Conservation (phyloP, 2,113 vertebrate genomes). For the Lonchura striata region DNA sequence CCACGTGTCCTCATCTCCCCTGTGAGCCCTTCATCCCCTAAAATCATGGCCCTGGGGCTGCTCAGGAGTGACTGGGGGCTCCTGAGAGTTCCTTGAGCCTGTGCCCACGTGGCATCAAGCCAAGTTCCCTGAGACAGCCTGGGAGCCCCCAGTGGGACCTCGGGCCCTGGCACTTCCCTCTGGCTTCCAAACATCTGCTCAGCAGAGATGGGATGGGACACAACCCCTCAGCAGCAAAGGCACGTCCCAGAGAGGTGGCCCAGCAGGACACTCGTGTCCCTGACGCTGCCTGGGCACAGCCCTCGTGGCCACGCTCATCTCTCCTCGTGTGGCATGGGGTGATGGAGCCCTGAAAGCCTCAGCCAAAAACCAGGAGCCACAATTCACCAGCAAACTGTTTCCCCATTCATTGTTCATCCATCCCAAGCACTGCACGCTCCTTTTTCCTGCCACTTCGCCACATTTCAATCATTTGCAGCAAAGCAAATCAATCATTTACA, state of each 20-base stretch:
- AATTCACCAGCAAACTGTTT: background rate
- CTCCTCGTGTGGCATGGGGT: rapidly evolving
- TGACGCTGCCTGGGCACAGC: rapidly evolving
- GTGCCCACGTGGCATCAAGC: too few relatives aligned
- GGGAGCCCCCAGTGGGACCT: too few relatives aligned
- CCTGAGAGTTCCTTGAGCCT: too few relatives aligned
- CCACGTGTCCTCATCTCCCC: too few relatives aligned
- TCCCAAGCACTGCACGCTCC: background rate
- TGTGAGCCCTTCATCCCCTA: too few relatives aligned
- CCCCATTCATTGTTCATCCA: background rate
- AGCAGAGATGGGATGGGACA: too few relatives aligned
- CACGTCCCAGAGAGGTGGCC: background rate
- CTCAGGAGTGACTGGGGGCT: too few relatives aligned
- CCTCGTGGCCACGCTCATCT: rapidly evolving
- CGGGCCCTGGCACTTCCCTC: too few relatives aligned
- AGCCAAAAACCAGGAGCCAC: background rate
- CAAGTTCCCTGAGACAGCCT: too few relatives aligned
- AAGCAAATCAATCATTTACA: conserved; percentile 26
- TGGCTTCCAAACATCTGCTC: too few relatives aligned
- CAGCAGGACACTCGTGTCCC: rapidly evolving
- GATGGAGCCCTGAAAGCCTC: background rate
- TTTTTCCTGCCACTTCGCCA: background rate
- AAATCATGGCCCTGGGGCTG: too few relatives aligned
- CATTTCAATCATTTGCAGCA: background rate
- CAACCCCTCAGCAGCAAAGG: background rate